Evolutionary conservation across 1,140 invertebrate genomes (phyloP).

Genomic region (Drosophila elegans): DNA sequence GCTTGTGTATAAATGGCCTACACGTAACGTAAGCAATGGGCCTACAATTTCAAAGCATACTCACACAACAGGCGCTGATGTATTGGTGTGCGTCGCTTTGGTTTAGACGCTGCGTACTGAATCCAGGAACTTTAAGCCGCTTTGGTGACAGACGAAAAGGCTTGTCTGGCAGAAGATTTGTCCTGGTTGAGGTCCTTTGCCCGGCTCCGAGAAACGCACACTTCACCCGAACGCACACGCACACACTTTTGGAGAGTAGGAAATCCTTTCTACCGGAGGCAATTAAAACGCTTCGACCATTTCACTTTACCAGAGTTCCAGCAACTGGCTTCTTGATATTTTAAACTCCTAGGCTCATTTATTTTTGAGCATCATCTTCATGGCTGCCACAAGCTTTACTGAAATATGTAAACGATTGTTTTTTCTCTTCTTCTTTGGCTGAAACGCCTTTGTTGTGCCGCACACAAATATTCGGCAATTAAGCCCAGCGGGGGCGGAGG

Average conservation of each 20-base stretch:
- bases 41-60: slow-evolving; percentile 30
- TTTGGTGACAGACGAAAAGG: slow-evolving; percentile 38
- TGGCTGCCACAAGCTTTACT: slow-evolving; percentile 25
- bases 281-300: slow-evolving; percentile 66
- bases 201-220: slow-evolving; percentile 30
- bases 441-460: slow-evolving; percentile 9
- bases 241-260: slow-evolving; percentile 30
- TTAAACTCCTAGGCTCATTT: slow-evolving; percentile 25
- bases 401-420: slow-evolving; percentile 43
- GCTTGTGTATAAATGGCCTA: slow-evolving; percentile 24
- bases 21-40: slow-evolving; percentile 15
- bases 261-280: slow-evolving; percentile 62
- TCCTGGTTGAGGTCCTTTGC: slow-evolving; percentile 28
- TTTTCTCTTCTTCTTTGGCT: slow-evolving; percentile 1
- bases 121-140: slow-evolving; percentile 40
- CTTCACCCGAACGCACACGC: slow-evolving; percentile 9
- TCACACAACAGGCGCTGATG: slow-evolving; percentile 14
- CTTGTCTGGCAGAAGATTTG: slow-evolving; percentile 46
- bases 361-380: slow-evolving; percentile 6
- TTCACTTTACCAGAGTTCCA: slow-evolving; percentile 50
- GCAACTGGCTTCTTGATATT: slow-evolving; percentile 38
- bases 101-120: slow-evolving; percentile 20
- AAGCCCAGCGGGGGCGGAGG: slow-evolving; percentile 29
- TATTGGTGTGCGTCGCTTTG: slow-evolving; percentile 6
- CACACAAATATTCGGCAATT: slow-evolving; percentile 73